Evolutionary conservation across 2,797 vertebrate genomes (phyloP), one percentile per base, ranked within the genome.

Genomic region (Corythornis leucogaster): DNA sequence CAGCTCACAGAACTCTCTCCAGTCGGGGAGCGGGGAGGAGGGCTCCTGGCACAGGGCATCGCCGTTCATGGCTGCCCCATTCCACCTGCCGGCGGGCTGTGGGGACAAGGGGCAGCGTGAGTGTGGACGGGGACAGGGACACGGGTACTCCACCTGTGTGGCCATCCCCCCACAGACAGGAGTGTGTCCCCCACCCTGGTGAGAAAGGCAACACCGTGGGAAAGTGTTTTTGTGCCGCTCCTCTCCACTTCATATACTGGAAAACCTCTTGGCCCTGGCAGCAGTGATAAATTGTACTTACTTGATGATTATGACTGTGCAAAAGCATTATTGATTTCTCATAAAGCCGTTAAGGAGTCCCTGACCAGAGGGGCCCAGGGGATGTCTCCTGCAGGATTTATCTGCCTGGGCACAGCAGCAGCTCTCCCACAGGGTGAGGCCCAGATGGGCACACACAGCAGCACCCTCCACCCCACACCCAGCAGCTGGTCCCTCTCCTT

Each of bases 1-100:
- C 80, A 99, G 98, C 98, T 99, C 99, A 14, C 99, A 99, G 97
- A 99, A 99, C 97, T 99, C 99, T 97, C 98, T 98, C 99, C 99
- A 99, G 98, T 99, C 99, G 2, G 99, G 98, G 97, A 98, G 97
- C 4, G 95, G 97, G 82, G 97, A 96, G 96, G 97, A 95, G 85
- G 97, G 91, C 98, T 99, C 97, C 97, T 98, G 98, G 98, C 98
- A 97, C 62, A 97, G 76, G 89, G 96, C 93, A 91, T 97, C 97
- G 89, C 98, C 97, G 97, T 98, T 98, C 98, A 98, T 98, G 98
- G 96, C 96, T 98, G 96, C 85, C 93, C 98, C 98, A 98, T 98
- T 93, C 97, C 97, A 97, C 96, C 94, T 89, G 94, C 88, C 62
- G 53, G 96, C 75, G 20, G 95, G 95, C 98, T 98, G 96, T 0